Percentiles rank a stretch among this genome's conserved stretches.
Evolutionary conservation across 2,797 vertebrate genomes (phyloP).

Genomic region (Thamnophis elegans): DNA sequence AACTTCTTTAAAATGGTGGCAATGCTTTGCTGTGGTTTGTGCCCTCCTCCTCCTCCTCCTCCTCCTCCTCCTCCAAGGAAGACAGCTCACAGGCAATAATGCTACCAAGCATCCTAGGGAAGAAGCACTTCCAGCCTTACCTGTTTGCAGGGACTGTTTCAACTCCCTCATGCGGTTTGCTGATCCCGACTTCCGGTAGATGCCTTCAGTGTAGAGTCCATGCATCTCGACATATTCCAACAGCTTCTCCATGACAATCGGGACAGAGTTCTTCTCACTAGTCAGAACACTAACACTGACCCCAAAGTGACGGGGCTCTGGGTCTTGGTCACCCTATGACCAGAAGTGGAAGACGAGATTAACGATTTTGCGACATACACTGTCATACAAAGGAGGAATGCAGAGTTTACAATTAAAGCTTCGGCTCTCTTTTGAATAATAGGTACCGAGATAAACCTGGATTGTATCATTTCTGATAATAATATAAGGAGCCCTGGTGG

Average conservation of each 20-base stretch:
- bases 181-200: constrained; percentile 96
- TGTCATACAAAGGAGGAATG: background rate
- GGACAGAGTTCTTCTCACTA: constrained; percentile 84
- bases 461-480: background rate
- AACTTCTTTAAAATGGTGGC: background rate
- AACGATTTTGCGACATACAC: background rate
- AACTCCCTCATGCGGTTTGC: constrained; percentile 95
- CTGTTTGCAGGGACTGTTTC: constrained; percentile 85
- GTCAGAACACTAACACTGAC: constrained; percentile 83
- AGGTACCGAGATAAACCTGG: background rate
- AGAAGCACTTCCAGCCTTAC: constrained; percentile 61
- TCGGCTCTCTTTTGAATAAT: background rate
- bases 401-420: too few relatives aligned
- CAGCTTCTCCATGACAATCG: constrained; percentile 91
- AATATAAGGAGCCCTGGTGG: background rate
- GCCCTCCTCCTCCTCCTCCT: background rate
- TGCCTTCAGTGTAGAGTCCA: constrained; percentile 95
- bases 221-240: constrained; percentile 97
- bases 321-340: constrained; percentile 81
- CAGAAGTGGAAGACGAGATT: accelerated
- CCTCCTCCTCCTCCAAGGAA: background rate
- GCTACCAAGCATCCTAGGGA: background rate
- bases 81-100: too few relatives aligned
- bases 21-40: background rate
- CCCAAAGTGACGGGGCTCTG: constrained; percentile 82